Percentiles rank a stretch among this genome's conserved stretches.
These are phyloP conservation scores for Cinclus cinclus DNA, from an alignment of 2,113 vertebrate genomes.

Conservation along the genomic window DNA sequence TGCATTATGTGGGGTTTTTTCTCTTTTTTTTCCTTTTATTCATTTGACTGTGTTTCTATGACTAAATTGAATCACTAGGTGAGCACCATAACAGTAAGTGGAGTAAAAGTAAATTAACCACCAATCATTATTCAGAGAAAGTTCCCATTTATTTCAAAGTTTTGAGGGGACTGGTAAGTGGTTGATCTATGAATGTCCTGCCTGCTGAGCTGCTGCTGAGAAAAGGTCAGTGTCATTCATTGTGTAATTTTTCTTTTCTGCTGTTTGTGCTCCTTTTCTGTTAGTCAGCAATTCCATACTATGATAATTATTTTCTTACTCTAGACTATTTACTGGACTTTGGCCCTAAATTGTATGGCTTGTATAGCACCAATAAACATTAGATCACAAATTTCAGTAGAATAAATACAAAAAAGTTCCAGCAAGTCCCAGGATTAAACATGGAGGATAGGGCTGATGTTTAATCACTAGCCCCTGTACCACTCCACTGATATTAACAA, in stretches of 20 bases:
- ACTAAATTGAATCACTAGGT: neutral
- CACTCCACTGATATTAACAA: neutral
- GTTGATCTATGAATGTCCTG: neutral
- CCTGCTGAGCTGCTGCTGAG: neutral
- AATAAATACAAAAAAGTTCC: neutral
- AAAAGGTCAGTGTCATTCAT: neutral
- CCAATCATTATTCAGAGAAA: neutral
- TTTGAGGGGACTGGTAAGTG: neutral
- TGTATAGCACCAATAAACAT: neutral
- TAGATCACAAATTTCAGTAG: neutral
- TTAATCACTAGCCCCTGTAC: neutral
- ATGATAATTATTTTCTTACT: neutral
- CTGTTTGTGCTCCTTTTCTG: neutral
- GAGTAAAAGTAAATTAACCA: neutral
- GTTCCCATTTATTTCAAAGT: neutral
- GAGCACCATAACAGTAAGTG: neutral
- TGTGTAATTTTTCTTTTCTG: neutral
- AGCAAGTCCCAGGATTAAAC: neutral
- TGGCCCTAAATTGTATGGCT: neutral
- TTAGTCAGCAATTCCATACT: neutral
- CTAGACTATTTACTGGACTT: neutral
- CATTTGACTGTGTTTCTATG: neutral
- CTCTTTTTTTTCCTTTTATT: accelerated
- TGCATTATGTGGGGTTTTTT: neutral
- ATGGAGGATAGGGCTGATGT: neutral